phyloP scores from a whole-genome alignment of 2,113 vertebrate species.

The Mola mola region DNA sequence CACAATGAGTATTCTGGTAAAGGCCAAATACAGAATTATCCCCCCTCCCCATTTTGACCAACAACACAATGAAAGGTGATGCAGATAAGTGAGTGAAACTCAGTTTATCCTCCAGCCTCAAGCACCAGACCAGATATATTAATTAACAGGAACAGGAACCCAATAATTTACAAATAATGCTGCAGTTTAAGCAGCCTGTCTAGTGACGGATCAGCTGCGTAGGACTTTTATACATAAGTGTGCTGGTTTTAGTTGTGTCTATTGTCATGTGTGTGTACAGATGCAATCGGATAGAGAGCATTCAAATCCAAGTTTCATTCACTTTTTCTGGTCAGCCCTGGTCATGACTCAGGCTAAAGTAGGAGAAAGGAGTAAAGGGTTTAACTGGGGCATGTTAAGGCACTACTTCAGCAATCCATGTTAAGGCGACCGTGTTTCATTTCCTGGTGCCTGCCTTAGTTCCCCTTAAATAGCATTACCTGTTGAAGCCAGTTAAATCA shows the following conservation, averaged over 20 bases:
- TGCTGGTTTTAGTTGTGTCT: not conserved
- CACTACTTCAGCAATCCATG: conserved; percentile 72
- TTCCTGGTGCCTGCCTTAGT: conserved; percentile 81
- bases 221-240: too few relatives aligned
- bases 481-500: conserved; percentile 83
- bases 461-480: conserved; percentile 82
- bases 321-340: conserved; percentile 48
- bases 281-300: conserved; percentile 48
- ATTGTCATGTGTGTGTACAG: conserved; percentile 20
- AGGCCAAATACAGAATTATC: too few relatives aligned
- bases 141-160: too few relatives aligned
- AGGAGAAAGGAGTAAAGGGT: conserved; percentile 29
- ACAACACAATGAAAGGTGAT: too few relatives aligned
- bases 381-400: conserved; percentile 34
- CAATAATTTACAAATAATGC: too few relatives aligned
- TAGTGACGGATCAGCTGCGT: too few relatives aligned
- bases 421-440: conserved; percentile 82
- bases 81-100: too few relatives aligned
- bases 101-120: too few relatives aligned
- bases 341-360: conserved; percentile 33
- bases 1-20: too few relatives aligned
- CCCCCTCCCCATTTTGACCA: too few relatives aligned
- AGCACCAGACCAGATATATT: too few relatives aligned
- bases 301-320: conserved; percentile 51
- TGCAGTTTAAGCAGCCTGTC: too few relatives aligned